These are phyloP conservation scores for Erebia epiphron DNA, from an alignment of 2,888 invertebrate species.

Conservation along the genomic window DNA sequence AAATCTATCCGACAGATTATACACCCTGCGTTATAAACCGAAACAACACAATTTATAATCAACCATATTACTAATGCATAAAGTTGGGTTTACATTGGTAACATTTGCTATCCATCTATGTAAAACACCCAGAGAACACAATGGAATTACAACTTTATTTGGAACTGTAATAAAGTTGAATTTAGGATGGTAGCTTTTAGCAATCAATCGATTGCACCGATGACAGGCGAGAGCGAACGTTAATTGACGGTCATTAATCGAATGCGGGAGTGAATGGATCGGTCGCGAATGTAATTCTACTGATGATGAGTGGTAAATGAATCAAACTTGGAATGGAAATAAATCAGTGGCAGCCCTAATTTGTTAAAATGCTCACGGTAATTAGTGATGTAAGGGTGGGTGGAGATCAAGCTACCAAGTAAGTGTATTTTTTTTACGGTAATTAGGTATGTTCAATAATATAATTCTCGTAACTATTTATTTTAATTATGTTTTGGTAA, in stretches of 20 bases:
- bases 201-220: constrained; percentile 65
- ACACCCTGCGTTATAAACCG: constrained; percentile 33
- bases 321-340: constrained; percentile 27
- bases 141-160: constrained; percentile 34
- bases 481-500: background rate
- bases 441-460: background rate
- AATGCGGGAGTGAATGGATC: constrained; percentile 56
- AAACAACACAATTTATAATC: constrained; percentile 18
- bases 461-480: background rate
- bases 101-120: constrained; percentile 13
- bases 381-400: constrained; percentile 27
- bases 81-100: constrained; percentile 33
- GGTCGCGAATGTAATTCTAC: constrained; percentile 41
- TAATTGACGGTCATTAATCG: constrained; percentile 72
- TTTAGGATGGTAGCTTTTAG: constrained; percentile 23
- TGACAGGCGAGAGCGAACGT: constrained; percentile 66
- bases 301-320: constrained; percentile 36
- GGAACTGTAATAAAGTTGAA: constrained; percentile 31
- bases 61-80: constrained; percentile 35
- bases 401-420: background rate
- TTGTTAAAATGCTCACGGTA: constrained; percentile 24
- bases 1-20: constrained; percentile 67
- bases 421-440: background rate
- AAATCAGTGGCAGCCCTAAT: constrained; percentile 35
- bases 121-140: constrained; percentile 19